Conservation (phyloP, 2,797 vertebrate genomes). For the Chrysolophus pictus region DNA sequence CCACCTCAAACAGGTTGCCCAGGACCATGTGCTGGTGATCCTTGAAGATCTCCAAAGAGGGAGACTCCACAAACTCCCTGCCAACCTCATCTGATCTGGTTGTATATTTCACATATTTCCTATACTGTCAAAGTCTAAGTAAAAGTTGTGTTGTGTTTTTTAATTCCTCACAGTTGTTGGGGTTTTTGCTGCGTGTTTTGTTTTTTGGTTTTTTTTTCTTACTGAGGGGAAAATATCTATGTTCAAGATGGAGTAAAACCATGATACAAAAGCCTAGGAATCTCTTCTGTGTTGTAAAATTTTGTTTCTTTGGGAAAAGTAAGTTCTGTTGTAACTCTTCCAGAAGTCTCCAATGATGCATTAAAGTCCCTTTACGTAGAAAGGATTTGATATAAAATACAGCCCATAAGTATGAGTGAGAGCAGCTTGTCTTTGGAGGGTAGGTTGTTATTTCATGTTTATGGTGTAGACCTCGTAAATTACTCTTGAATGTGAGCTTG, state of each 20-base stretch:
- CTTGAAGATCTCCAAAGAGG: not conserved
- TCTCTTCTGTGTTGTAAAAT: not conserved
- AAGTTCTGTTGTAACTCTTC: slow-evolving; percentile 40
- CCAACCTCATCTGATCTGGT: not conserved
- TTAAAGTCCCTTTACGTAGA: slow-evolving; percentile 50
- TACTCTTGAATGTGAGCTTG: slow-evolving; percentile 37
- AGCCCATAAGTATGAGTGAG: slow-evolving; percentile 33
- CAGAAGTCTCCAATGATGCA: slow-evolving; percentile 43
- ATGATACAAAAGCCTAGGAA: not conserved
- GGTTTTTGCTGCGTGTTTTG: not conserved
- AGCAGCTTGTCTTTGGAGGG: slow-evolving; percentile 54
- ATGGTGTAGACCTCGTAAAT: slow-evolving; percentile 53
- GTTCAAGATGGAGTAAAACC: not conserved
- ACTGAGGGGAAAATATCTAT: not conserved
- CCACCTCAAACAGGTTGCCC: not conserved
- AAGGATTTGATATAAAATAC: slow-evolving; percentile 59
- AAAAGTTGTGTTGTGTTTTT: not conserved
- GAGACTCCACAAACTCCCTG: not conserved
- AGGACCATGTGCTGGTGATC: not conserved
- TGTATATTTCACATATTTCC: not conserved
- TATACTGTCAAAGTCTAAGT: not conserved
- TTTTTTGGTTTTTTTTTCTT: not conserved
- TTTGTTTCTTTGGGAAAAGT: slow-evolving; percentile 32
- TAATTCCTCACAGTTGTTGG: not conserved
- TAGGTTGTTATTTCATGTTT: slow-evolving; percentile 60